phyloP scores from a whole-genome alignment of 2,888 invertebrate species.

The Tetanocera ferruginea region DNA sequence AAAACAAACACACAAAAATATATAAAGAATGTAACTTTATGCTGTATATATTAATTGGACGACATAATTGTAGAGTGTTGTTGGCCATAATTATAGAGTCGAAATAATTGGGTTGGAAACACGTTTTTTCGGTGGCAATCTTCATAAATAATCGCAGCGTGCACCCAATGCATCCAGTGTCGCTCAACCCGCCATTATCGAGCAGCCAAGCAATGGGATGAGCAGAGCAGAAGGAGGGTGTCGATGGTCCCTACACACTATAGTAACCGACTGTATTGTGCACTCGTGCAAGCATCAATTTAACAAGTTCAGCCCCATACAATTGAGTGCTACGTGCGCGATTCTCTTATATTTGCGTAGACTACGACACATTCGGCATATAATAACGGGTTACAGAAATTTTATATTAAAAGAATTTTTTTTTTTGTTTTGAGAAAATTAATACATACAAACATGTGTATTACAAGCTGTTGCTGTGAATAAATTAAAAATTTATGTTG shows the following conservation, averaged over 20 bases:
- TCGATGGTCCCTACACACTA: background rate
- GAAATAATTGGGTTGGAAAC: slow-evolving; percentile 63
- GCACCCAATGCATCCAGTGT: background rate
- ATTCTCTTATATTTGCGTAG: background rate
- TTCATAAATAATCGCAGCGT: slow-evolving; percentile 43
- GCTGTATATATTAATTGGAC: slow-evolving; percentile 67
- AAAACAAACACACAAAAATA: too few relatives aligned
- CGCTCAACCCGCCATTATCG: background rate
- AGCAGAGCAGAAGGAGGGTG: background rate
- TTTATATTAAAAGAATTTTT: slow-evolving; percentile 31
- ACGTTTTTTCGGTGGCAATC: slow-evolving; percentile 57
- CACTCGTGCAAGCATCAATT: slow-evolving; percentile 1
- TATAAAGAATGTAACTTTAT: slow-evolving; percentile 31
- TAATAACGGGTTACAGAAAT: slow-evolving; percentile 30
- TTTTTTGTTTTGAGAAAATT: slow-evolving; percentile 17
- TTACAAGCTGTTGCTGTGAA: slow-evolving; percentile 24
- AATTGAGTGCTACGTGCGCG: background rate
- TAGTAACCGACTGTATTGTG: background rate
- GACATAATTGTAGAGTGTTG: slow-evolving; percentile 67
- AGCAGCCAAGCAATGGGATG: background rate
- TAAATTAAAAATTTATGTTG: slow-evolving; percentile 19
- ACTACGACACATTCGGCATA: slow-evolving; percentile 5
- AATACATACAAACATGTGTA: slow-evolving; percentile 32
- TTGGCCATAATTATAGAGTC: slow-evolving; percentile 65
- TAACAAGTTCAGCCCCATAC: slow-evolving; percentile 13